These are phyloP conservation scores for Sialis fuliginosa DNA, from an alignment of 2,888 invertebrate species.

Conservation along the genomic window DNA sequence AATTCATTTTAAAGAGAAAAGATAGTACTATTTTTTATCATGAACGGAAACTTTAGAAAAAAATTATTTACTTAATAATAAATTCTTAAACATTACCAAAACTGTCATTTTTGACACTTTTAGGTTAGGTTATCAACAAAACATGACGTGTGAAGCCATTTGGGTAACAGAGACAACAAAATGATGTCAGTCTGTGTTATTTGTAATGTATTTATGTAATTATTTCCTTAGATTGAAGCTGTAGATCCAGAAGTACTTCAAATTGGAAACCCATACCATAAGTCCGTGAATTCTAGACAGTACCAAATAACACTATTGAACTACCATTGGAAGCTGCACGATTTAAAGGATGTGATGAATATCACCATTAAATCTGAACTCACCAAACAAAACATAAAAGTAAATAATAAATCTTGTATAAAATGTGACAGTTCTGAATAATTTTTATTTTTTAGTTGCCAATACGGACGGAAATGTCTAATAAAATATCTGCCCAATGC, in stretches of 20 bases:
- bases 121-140: too few relatives aligned
- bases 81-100: too few relatives aligned
- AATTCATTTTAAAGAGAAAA: too few relatives aligned
- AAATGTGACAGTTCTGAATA: background rate
- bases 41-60: too few relatives aligned
- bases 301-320: slow-evolving; percentile 20
- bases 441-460: slow-evolving; percentile 4
- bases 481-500: background rate
- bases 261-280: slow-evolving; percentile 13
- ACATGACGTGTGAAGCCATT: too few relatives aligned
- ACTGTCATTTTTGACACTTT: too few relatives aligned
- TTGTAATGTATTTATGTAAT: background rate
- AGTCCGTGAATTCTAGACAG: slow-evolving; percentile 13
- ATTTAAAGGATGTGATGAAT: slow-evolving; percentile 20
- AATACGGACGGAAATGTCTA: slow-evolving; percentile 2
- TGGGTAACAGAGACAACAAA: too few relatives aligned
- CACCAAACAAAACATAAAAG: slow-evolving; percentile 19
- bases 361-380: slow-evolving; percentile 17
- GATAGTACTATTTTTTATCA: too few relatives aligned
- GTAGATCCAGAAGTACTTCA: slow-evolving; percentile 20
- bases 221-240: slow-evolving; percentile 17
- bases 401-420: slow-evolving; percentile 7
- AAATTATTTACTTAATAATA: too few relatives aligned
- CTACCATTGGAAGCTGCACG: slow-evolving; percentile 23
- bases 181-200: too few relatives aligned